A percentile compares a stretch with the other conserved stretches of the same genome.
phyloP scores from a whole-genome alignment of 1,140 invertebrate genomes.

The Tribolium madens region DNA sequence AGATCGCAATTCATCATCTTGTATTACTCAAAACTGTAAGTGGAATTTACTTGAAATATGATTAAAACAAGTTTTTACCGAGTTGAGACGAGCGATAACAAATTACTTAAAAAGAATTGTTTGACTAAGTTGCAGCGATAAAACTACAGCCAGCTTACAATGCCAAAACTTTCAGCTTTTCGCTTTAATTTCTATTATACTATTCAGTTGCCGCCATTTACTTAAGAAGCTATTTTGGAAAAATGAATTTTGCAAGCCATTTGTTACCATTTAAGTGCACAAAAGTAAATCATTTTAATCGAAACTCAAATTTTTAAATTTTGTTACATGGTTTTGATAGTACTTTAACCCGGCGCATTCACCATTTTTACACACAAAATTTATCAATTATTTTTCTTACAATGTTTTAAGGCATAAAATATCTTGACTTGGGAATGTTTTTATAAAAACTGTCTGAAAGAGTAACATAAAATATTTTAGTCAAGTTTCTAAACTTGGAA shows the following conservation, averaged over 20 bases:
- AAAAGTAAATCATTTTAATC: too few species aligned
- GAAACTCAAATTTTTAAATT: too few species aligned
- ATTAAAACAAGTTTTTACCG: slow-evolving; percentile 19
- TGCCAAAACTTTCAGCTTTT: slow-evolving; percentile 1
- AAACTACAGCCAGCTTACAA: not conserved
- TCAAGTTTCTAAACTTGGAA: too few species aligned
- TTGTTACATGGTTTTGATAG: too few species aligned
- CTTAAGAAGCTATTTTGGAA: too few species aligned
- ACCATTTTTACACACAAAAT: slow-evolving; percentile 1
- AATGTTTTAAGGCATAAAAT: too few species aligned
- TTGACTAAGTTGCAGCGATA: slow-evolving; percentile 20
- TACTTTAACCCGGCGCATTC: not conserved
- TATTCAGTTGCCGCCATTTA: not conserved
- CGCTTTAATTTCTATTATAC: not conserved
- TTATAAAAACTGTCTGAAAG: too few species aligned
- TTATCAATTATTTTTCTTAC: too few species aligned
- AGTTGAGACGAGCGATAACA: slow-evolving; percentile 22
- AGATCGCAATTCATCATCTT: slow-evolving; percentile 13
- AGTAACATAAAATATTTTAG: not conserved
- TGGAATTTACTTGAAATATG: slow-evolving; percentile 17
- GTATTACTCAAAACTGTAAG: slow-evolving; percentile 19
- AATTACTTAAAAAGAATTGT: slow-evolving; percentile 19
- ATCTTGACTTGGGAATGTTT: too few species aligned
- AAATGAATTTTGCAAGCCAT: too few species aligned
- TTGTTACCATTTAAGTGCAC: too few species aligned